Evolutionary conservation across 1,140 invertebrate genomes (phyloP).

Genomic region (Heliconius nattereri): DNA sequence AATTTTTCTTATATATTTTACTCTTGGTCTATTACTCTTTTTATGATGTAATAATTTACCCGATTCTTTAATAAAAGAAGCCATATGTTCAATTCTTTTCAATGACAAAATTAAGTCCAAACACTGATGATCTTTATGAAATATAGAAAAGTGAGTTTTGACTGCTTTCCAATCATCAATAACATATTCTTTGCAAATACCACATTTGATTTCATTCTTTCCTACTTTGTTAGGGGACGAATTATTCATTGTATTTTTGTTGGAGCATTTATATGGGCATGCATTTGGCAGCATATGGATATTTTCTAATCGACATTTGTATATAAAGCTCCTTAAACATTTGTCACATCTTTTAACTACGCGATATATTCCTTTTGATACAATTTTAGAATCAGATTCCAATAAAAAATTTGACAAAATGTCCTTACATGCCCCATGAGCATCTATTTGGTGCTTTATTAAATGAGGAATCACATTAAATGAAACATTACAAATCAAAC

Average conservation of each 20-base stretch:
- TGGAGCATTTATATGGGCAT: constrained; percentile 60
- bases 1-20: not conserved
- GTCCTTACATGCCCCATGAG: constrained; percentile 44
- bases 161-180: constrained; percentile 59
- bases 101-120: constrained; percentile 52
- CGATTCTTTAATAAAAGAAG: not conserved
- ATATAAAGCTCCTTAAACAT: constrained; percentile 59
- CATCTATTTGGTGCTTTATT: constrained; percentile 57
- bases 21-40: not conserved
- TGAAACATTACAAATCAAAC: constrained; percentile 58
- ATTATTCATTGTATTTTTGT: constrained; percentile 20
- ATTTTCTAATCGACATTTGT: constrained; percentile 53
- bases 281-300: constrained; percentile 52
- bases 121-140: constrained; percentile 60
- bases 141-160: constrained; percentile 60
- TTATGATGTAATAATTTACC: not conserved
- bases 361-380: constrained; percentile 45
- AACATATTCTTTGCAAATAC: constrained; percentile 60
- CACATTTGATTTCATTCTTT: constrained; percentile 49
- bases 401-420: constrained; percentile 34
- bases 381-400: constrained; percentile 26
- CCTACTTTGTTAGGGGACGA: constrained; percentile 23
- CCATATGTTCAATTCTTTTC: not conserved
- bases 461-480: constrained; percentile 52
- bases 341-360: constrained; percentile 61